Base-by-base conservation (phyloP, 2,797 vertebrate genomes). In the Alcedo quadribrachys region DNA sequence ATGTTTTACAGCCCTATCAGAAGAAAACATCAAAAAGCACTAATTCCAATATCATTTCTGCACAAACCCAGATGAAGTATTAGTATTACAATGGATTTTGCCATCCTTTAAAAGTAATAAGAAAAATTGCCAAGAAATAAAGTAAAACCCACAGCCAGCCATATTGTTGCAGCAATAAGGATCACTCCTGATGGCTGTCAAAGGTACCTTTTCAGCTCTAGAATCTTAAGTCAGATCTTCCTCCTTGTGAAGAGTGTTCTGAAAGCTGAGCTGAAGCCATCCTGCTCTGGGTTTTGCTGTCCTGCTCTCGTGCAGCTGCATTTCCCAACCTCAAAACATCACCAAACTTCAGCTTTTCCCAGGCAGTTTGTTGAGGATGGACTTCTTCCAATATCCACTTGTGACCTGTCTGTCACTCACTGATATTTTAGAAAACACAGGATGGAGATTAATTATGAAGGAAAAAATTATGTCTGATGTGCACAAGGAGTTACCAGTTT, bases 1-100 rank as follows among this genome's bases (percentile, higher is more conserved):
- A 89, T 50, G 12, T 81, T 90, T 92, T 53, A 91, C 78, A 94
- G 67, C 33, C 77, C 51, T 57, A 68, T 86, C 67, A 87, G 86
- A 87, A 82, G n/a, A 81, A 92, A 95, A 81, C 37, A 78, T 42
- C 24, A 93, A 65, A 65, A 48, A 75, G 15, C 46, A 25, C 9
- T 27, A 78, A 51, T 53, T 81, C 58, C 35, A 78, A 42, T 22
- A 48, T 81, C 46, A 66, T 60, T 51, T 46, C 69, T 82, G 22
- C 18, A n/a, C 54, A 85, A 92, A 71, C 83, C 51, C 53, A 8
- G 0, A 1, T 93, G 55, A 92, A 90, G 80, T 57, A 68, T n/a
- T 87, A 85, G 46, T 62, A 54, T 82, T 85, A 37, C 66, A 54
- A 20, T 13, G 11, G 33, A 68, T 80, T 89, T 85, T 94, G 88